phyloP scores from a whole-genome alignment of 2,888 invertebrate genomes.

The Agrotis puta region DNA sequence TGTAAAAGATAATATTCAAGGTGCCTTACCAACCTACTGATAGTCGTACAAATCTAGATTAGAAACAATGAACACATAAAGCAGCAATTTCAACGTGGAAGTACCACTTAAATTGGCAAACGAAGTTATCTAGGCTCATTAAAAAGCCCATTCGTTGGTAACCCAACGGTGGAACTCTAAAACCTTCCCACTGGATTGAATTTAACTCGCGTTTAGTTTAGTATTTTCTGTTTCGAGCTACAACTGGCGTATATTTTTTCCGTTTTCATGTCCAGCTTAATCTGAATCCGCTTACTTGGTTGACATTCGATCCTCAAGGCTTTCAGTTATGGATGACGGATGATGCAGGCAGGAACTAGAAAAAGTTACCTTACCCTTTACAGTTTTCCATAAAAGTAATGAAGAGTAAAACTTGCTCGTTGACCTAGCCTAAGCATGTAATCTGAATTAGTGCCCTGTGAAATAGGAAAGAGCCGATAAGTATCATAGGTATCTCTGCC shows the following conservation, averaged over 20 bases:
- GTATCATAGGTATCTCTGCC: too few species aligned
- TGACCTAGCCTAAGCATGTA: too few species aligned
- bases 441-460: too few species aligned
- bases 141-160: conserved; percentile 25
- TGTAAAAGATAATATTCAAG: too few species aligned
- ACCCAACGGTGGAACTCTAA: conserved; percentile 13
- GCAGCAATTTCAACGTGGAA: conserved; percentile 5
- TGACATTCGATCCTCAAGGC: background rate
- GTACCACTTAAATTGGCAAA: conserved; percentile 22
- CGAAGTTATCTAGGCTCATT: conserved; percentile 22
- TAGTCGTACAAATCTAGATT: background rate
- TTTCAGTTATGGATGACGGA: background rate
- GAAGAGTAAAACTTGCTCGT: too few species aligned
- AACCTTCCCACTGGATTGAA: conserved; percentile 29
- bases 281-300: background rate
- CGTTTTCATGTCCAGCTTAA: background rate
- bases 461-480: too few species aligned
- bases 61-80: conserved; percentile 24
- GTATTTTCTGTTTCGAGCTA: background rate
- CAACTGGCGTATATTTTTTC: background rate
- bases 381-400: too few species aligned
- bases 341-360: background rate
- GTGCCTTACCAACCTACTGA: background rate
- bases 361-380: too few species aligned
- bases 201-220: conserved; percentile 13